Base-by-base conservation (phyloP, 1,140 invertebrate species). In the Drosophila pseudoobscura region DNA sequence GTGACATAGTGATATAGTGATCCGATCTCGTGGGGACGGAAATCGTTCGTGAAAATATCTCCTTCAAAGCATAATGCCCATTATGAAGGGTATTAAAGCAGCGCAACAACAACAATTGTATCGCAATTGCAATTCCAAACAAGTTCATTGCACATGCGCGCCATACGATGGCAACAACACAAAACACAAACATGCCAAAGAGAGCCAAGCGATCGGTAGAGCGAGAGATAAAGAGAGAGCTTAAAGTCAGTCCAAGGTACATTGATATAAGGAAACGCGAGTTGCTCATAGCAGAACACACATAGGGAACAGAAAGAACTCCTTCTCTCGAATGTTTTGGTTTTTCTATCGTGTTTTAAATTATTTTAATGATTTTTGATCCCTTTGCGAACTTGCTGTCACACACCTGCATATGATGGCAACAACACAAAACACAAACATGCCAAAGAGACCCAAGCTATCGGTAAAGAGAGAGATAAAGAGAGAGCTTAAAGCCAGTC, bases 101-200 rank as follows among this genome's bases (percentile, higher is more conserved):
- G 56, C 46, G 50, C 13, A 61, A 59, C 46, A 58, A 46, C 55
- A 77, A 53, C 58, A 51, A 52, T 54, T 75, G 65, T 63, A 77
- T 72, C 65, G 75, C 75, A 61, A 69, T 71, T 64, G 61, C 77
- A 72, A 80, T 66, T 82, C 31, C 61, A 87, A 87, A 88, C 82
- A 82, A 88, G 82, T 87, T 87, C 70, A 87, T 71, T 88, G 83
- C 75, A 88, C 83, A 87, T 88, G 83, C 75, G 83, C 59, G 17
- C 50, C 65, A 31, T 31, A 31, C 35, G 11, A 39, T 39, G 35
- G 11, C 3, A 68, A 56, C 61, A 87, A 85, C 56, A 80, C 35
- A 80, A 85, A 87, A 85, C 56, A 75, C 11, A 80, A 85, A 87
- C 73, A 29, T 82, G 80, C 46, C 35, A 29, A 55, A 50, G 35